Evolutionary conservation across 2,113 vertebrate genomes (phyloP).

Genomic region (Tychaedon coryphoeus): DNA sequence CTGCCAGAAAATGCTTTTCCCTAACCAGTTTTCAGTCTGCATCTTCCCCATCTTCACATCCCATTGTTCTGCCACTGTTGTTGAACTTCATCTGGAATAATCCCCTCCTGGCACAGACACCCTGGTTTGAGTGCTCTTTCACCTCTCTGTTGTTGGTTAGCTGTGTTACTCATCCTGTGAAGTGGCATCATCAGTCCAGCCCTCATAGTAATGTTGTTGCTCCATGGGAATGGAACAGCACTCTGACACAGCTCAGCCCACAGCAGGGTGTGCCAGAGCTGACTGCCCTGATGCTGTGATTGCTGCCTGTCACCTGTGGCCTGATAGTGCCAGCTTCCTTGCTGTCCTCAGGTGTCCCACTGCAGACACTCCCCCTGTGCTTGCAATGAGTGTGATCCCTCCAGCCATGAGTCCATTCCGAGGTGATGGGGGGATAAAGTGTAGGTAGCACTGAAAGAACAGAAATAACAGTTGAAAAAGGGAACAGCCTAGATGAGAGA

Average conservation of each 20-base stretch:
- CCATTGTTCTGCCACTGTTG: not conserved
- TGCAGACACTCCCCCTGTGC: rapidly evolving
- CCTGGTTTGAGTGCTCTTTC: not conserved
- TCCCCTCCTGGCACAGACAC: not conserved
- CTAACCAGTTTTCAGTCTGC: not conserved
- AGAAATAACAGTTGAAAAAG: not conserved
- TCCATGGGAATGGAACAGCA: not conserved
- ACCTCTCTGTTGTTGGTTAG: not conserved
- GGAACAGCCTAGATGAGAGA: too few relatives aligned
- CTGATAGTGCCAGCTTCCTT: not conserved
- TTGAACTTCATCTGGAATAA: not conserved
- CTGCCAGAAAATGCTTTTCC: not conserved
- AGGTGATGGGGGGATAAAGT: not conserved
- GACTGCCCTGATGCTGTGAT: not conserved
- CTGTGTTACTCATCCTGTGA: not conserved
- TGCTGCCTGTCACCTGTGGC: not conserved
- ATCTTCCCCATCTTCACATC: not conserved
- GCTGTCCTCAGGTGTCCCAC: not conserved
- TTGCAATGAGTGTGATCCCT: not conserved
- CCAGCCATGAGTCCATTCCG: not conserved
- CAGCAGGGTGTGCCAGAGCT: not conserved
- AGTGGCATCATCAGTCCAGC: not conserved
- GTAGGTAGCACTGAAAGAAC: not conserved
- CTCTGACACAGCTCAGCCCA: not conserved
- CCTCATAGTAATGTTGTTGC: not conserved